Evolutionary conservation across 2,113 vertebrate species (phyloP).

Genomic region (Fregata magnificens): DNA sequence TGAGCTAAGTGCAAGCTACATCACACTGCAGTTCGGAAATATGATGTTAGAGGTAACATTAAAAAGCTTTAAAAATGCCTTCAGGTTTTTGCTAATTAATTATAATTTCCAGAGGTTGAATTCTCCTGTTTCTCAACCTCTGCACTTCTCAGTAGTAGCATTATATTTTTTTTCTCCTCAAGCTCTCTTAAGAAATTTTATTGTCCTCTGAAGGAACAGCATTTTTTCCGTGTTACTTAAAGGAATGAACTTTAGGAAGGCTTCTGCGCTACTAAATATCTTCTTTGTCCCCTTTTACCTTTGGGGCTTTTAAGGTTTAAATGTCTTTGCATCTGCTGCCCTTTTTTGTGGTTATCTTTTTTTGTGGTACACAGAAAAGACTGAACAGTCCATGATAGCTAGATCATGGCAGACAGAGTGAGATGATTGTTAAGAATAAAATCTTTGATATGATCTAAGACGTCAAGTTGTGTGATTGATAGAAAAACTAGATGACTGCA

Average conservation of each 20-base stretch:
- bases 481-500: not conserved
- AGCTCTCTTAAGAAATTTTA: not conserved
- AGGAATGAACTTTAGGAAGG: not conserved
- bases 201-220: not conserved
- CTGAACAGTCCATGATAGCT: not conserved
- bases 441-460: not conserved
- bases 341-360: not conserved
- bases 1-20: not conserved
- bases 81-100: not conserved
- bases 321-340: not conserved
- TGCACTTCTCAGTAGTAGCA: not conserved
- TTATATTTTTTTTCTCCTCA: not conserved
- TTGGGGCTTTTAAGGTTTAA: not conserved
- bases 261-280: not conserved
- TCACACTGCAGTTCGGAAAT: not conserved
- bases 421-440: not conserved
- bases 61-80: not conserved
- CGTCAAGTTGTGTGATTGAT: not conserved
- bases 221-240: not conserved
- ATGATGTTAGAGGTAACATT: fast-evolving
- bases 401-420: not conserved
- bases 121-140: not conserved
- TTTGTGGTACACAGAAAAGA: not conserved
- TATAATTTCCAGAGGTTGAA: not conserved
- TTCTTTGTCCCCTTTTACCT: not conserved